Conservation (phyloP, 1,140 invertebrate species). For the Mya arenaria region DNA sequence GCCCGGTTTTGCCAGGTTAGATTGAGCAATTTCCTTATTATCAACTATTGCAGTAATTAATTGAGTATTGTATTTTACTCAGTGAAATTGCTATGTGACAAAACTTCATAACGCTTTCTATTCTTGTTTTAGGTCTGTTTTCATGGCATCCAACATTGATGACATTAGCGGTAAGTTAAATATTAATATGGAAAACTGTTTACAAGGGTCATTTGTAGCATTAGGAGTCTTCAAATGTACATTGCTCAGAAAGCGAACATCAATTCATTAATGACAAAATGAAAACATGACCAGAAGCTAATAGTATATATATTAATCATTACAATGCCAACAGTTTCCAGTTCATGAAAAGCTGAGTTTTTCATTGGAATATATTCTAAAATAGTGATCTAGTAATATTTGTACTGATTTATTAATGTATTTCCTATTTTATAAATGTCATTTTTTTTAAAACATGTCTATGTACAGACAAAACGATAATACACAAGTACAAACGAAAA, state of each 20-base stretch:
- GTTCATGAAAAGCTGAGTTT: too few relatives aligned
- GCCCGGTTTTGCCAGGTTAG: background rate
- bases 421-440: background rate
- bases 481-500: background rate
- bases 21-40: too few relatives aligned
- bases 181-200: background rate
- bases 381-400: background rate
- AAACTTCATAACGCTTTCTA: background rate
- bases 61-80: background rate
- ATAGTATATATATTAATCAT: background rate
- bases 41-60: background rate
- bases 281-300: background rate
- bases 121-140: conserved; percentile 76
- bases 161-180: conserved; percentile 74
- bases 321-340: too few relatives aligned
- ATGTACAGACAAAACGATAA: background rate
- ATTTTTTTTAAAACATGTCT: background rate
- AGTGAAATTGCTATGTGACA: background rate
- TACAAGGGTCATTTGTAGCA: background rate
- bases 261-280: background rate
- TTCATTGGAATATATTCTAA: background rate
- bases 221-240: background rate
- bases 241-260: background rate
- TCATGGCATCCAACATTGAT: conserved; percentile 80
- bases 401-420: background rate